A percentile compares a stretch with the other conserved stretches of the same genome.
Conservation (phyloP, 1,140 invertebrate species). For the Babylonia areolata region DNA sequence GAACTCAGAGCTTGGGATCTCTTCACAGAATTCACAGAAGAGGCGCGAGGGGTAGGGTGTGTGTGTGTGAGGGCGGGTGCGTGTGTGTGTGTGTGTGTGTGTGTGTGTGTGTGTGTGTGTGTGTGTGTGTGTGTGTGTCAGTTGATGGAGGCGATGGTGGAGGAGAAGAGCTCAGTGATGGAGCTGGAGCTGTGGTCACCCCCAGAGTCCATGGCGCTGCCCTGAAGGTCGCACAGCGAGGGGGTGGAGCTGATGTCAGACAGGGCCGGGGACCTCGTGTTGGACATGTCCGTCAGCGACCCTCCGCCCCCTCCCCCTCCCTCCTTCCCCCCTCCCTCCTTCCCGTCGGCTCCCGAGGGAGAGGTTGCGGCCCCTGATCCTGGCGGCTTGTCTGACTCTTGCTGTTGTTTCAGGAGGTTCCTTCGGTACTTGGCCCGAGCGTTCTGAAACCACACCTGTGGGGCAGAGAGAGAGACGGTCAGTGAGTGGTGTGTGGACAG, state of each 20-base stretch:
- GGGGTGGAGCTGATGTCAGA: constrained; percentile 72
- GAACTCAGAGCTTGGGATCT: no score
- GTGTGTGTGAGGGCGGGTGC: no score
- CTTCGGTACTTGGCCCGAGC: constrained; percentile 97
- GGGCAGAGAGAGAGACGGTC: constrained; percentile 64
- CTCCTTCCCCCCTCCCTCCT: constrained; percentile 41
- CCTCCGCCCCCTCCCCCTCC: constrained; percentile 53
- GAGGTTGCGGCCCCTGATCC: constrained; percentile 38
- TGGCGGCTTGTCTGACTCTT: constrained; percentile 63
- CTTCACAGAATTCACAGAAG: no score
- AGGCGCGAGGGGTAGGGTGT: no score
- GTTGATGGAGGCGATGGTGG: constrained; percentile 57
- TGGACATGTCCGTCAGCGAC: constrained; percentile 60
- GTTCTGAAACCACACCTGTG: constrained; percentile 99
- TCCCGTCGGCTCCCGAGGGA: constrained; percentile 21
- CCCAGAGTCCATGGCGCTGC: constrained; percentile 54
- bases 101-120: no score
- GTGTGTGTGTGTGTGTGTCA: constrained; percentile 19
- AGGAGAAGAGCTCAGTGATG: constrained; percentile 59
- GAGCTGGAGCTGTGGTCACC: constrained; percentile 56
- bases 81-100: no score
- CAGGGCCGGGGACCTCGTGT: constrained; percentile 60
- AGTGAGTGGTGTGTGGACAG: no score
- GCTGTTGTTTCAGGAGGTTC: constrained; percentile 88
- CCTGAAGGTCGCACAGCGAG: constrained; percentile 64